Evolutionary conservation across 2,797 vertebrate genomes (phyloP), one percentile per base, ranked within the genome.

Genomic region (Telmatherina bonti): DNA sequence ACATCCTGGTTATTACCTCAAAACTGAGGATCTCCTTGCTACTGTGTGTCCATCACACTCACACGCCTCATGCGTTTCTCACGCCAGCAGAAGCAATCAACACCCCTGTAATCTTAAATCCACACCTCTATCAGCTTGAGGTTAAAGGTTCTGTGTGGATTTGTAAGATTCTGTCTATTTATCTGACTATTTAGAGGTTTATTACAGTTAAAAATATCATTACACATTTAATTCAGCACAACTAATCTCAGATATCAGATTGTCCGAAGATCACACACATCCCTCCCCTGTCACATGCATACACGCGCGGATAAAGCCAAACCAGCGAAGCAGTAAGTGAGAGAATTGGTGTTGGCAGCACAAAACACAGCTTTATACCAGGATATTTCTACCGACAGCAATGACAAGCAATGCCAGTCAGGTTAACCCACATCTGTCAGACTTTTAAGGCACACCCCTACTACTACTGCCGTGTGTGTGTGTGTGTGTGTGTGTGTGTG

Each of bases 71-170:
- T 79, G 67, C 59, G 68, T 80, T 72, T 63, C 49, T 61, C 22
- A 61, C 74, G 22, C 60, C 56, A 31, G 71, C 61, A 43, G 41
- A 41, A 65, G 62, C 47, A 76, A 85, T 80, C 61, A 76, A 60
- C 53, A 56, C 49, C 56, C 30, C 67, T 13, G 36, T 74, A 67
- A 82, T 64, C 73, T 66, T 33, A 63, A 78, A 61, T 62, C 73
- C 51, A 36, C 43, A 70, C 76, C 69, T 82, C 74, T 15, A 89
- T 91, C 82, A 87, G 43, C 43, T 55, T 11, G 29, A 58, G 86
- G 88, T 88, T 76, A 88, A 70, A 86, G 83, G 80, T 89, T 76
- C 65, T 20, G 57, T 43, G 69, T 58, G 72, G 62, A 61, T 65
- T 54, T 58, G 24, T 64, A 45, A 77, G 71, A 63, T 36, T 47